These are phyloP conservation scores for Amniataba percoides DNA, from an alignment of 2,797 vertebrate genomes.

Conservation along the genomic window DNA sequence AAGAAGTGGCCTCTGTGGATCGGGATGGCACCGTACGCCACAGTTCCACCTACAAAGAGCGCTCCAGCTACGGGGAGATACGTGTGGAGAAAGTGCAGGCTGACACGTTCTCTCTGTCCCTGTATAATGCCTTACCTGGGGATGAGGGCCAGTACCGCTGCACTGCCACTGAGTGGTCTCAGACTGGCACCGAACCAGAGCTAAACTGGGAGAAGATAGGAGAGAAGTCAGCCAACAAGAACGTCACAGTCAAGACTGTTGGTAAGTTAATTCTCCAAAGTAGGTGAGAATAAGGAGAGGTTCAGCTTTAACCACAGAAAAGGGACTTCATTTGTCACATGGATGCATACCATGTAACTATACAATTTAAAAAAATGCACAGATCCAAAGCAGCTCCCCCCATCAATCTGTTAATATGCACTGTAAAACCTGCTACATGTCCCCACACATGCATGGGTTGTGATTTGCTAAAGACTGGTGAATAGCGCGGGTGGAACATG, in stretches of 20 bases:
- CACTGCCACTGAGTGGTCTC: conserved; percentile 83
- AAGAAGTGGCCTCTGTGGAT: conserved; percentile 90
- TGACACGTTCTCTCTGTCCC: conserved; percentile 83
- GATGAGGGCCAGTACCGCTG: conserved; percentile 89
- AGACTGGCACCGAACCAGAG: conserved; percentile 80
- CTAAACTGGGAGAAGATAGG: conserved; percentile 93
- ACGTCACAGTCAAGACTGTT: conserved; percentile 90
- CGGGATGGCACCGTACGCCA: conserved; percentile 85
- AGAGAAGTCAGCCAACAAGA: conserved; percentile 85
- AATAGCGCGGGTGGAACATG: conserved; percentile 45
- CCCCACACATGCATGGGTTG: conserved; percentile 31
- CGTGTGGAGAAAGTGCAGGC: conserved; percentile 81
- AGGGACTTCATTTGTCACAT: neutral
- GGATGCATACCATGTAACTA: too few species aligned
- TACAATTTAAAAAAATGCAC: too few species aligned
- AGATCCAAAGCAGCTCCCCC: too few species aligned
- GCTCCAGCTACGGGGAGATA: conserved; percentile 71
- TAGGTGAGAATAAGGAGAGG: too few species aligned
- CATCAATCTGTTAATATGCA: neutral
- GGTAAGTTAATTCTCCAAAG: conserved; percentile 81
- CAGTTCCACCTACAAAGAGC: conserved; percentile 76
- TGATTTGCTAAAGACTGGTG: conserved; percentile 60
- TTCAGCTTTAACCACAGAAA: neutral
- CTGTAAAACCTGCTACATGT: conserved; percentile 51
- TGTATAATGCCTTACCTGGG: conserved; percentile 79